These are phyloP conservation scores for Fopius arisanus DNA, from an alignment of 1,140 invertebrate genomes.

Conservation along the genomic window DNA sequence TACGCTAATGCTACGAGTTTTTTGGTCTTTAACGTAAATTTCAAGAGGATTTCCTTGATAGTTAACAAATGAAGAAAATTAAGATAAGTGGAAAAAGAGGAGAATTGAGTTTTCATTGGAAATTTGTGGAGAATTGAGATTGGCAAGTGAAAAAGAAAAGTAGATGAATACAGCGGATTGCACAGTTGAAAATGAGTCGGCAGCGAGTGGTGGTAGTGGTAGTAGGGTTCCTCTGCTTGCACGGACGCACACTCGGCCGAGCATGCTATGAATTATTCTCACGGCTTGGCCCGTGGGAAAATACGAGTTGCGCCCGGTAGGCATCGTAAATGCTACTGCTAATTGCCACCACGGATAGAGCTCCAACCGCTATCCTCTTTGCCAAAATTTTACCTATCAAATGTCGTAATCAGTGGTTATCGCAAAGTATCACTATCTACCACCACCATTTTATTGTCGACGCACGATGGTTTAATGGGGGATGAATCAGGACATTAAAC, in stretches of 20 bases:
- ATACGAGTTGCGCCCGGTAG: conserved; percentile 57
- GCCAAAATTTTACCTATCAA: conserved; percentile 4
- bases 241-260: conserved; percentile 39
- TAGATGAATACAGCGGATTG: neutral
- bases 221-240: conserved; percentile 4
- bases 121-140: too few species aligned
- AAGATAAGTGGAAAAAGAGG: too few species aligned
- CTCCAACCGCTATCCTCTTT: neutral
- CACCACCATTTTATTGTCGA: neutral
- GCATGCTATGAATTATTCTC: conserved; percentile 61
- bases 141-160: neutral
- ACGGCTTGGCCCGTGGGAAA: conserved; percentile 61
- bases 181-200: conserved; percentile 17
- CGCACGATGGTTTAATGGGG: neutral
- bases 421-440: neutral
- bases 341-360: conserved; percentile 45
- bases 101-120: too few species aligned
- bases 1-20: neutral
- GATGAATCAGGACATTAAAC: neutral
- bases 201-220: neutral
- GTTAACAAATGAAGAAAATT: too few species aligned
- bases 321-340: conserved; percentile 58
- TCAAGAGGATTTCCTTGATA: too few species aligned
- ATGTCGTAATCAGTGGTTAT: neutral
- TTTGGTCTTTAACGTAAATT: neutral